These are phyloP conservation scores for Eristalinus aeneus DNA, from an alignment of 2,888 invertebrate genomes.

Conservation along the genomic window DNA sequence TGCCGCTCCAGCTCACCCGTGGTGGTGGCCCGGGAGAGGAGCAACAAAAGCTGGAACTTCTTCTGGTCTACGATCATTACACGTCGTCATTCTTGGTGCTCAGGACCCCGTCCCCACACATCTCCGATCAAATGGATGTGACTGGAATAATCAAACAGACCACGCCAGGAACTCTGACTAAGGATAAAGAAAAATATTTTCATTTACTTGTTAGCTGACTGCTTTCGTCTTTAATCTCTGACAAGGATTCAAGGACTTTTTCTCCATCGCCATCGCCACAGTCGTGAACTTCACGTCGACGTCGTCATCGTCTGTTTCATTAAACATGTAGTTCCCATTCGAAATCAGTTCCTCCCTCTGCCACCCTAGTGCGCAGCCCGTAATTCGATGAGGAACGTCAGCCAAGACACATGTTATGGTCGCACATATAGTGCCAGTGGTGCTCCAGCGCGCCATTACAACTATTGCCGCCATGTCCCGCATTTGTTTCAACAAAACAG, in stretches of 20 bases:
- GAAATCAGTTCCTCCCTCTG: neutral
- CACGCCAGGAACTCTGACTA: constrained; percentile 7
- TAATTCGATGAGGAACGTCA: constrained; percentile 45
- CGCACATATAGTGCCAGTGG: constrained; percentile 28
- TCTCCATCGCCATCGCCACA: neutral
- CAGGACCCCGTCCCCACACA: neutral
- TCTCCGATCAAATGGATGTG: constrained; percentile 20
- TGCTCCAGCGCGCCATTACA: constrained; percentile 28
- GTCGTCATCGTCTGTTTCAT: constrained; percentile 28
- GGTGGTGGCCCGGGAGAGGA: neutral
- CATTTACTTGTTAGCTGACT: constrained; percentile 51
- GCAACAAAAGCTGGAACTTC: neutral
- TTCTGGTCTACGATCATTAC: constrained; percentile 44
- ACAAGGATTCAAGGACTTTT: constrained; percentile 40
- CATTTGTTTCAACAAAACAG: constrained; percentile 38
- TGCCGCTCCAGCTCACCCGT: neutral
- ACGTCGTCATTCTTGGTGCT: neutral
- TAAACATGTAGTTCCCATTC: constrained; percentile 23
- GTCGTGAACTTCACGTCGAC: neutral
- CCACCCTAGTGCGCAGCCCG: neutral
- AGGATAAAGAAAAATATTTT: constrained; percentile 39
- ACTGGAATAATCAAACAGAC: constrained; percentile 35
- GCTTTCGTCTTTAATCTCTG: constrained; percentile 44
- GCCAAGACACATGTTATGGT: constrained; percentile 48
- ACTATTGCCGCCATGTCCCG: constrained; percentile 20